Evolutionary conservation across 2,888 invertebrate genomes (phyloP).

Genomic region (Acanthosoma haemorrhoidale): DNA sequence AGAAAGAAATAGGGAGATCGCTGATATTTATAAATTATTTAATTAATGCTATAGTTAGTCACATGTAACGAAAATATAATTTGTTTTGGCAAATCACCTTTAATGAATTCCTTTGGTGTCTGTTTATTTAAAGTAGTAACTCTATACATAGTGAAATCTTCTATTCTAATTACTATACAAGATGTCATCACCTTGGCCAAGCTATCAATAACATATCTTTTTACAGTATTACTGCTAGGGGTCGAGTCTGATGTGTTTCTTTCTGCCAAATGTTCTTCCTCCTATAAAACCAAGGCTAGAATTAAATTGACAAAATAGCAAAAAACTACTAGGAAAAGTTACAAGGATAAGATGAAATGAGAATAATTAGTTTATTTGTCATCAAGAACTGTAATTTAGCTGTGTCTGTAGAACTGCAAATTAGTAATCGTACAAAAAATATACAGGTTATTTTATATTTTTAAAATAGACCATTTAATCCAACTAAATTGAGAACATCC

Average conservation of each 20-base stretch:
- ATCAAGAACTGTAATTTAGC: no score
- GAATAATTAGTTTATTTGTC: no score
- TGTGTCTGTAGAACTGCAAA: no score
- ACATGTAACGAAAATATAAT: not conserved
- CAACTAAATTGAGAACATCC: no score
- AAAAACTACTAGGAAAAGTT: not conserved
- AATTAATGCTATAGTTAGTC: no score
- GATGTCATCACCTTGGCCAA: slow-evolving; percentile 85
- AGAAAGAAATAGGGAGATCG: no score
- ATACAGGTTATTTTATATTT: no score
- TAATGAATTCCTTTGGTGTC: slow-evolving; percentile 72
- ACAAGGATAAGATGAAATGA: no score
- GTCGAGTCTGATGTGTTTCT: slow-evolving; percentile 11
- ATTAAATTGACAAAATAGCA: not conserved
- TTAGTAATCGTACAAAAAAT: no score
- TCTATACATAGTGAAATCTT: slow-evolving; percentile 84
- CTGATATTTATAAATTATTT: no score
- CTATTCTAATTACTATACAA: slow-evolving; percentile 80
- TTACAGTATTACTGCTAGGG: slow-evolving; percentile 16
- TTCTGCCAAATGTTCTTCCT: slow-evolving; percentile 7
- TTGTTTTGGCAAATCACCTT: slow-evolving; percentile 52
- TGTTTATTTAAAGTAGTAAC: slow-evolving; percentile 71
- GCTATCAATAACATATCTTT: slow-evolving; percentile 56
- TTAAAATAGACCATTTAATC: no score
- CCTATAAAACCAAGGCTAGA: slow-evolving; percentile 4